phyloP scores from a whole-genome alignment of 2,113 vertebrate species.

The Cynocephalus volans region DNA sequence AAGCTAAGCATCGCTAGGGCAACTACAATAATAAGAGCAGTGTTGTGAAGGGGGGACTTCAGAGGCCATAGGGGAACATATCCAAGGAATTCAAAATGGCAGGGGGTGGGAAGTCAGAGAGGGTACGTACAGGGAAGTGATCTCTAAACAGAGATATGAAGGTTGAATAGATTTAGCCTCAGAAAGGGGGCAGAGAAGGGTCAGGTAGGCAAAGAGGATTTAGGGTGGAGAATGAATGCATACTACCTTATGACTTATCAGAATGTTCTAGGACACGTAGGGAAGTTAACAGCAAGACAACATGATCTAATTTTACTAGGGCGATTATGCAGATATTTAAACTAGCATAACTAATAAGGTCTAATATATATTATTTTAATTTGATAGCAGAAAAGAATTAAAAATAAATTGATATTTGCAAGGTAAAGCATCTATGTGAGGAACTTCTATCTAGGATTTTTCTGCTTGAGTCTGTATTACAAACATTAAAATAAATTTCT shows the following conservation, averaged over 20 bases:
- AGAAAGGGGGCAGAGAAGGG: neutral
- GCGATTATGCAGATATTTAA: constrained; percentile 11
- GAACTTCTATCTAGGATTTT: constrained; percentile 43
- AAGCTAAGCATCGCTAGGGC: neutral
- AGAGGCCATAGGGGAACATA: neutral
- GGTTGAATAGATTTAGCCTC: neutral
- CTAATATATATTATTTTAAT: constrained; percentile 32
- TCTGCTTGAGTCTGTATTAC: constrained; percentile 79
- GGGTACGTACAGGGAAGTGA: neutral
- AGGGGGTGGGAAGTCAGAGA: neutral
- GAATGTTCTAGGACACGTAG: neutral
- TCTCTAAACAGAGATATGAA: neutral
- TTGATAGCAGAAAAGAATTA: neutral
- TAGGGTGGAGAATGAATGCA: neutral
- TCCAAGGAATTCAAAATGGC: neutral
- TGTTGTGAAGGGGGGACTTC: neutral
- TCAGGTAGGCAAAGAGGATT: neutral
- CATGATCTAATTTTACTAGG: constrained; percentile 53
- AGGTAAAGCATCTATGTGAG: constrained; percentile 59
- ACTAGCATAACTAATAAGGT: constrained; percentile 22
- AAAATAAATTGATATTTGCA: constrained; percentile 7
- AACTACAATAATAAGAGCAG: neutral
- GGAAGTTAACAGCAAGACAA: constrained; percentile 15
- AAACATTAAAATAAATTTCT: constrained; percentile 59
- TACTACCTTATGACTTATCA: neutral